phyloP scores from a whole-genome alignment of 2,113 vertebrate genomes.

The Crotophaga sulcirostris region DNA sequence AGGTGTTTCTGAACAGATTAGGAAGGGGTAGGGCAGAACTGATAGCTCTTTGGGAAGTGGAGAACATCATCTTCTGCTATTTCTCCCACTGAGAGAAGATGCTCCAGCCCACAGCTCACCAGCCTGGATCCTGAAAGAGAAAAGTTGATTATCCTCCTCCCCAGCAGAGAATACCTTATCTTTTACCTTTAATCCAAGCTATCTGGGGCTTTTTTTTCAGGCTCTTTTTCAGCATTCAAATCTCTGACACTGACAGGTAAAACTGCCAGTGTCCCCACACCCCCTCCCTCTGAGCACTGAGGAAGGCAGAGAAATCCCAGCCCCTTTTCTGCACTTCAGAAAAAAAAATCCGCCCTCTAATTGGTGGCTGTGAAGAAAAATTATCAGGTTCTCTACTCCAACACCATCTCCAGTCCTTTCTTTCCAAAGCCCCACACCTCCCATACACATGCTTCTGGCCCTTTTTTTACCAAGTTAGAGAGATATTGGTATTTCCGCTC shows the following conservation, averaged over 20 bases:
- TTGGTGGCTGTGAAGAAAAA: background rate
- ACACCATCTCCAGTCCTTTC: background rate
- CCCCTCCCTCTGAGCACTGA: background rate
- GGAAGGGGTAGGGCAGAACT: background rate
- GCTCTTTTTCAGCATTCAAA: background rate
- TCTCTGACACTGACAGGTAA: background rate
- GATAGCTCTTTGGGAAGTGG: background rate
- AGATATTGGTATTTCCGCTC: background rate
- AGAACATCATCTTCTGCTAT: background rate
- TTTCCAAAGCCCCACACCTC: background rate
- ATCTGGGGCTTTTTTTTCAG: background rate
- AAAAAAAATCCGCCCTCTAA: background rate
- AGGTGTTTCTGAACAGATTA: background rate
- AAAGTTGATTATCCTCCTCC: background rate
- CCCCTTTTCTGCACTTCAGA: background rate
- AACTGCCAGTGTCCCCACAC: background rate
- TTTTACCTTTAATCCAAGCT: background rate
- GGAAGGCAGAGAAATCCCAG: background rate
- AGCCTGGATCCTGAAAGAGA: background rate
- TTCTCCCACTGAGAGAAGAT: background rate
- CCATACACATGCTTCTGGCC: background rate
- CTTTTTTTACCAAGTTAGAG: background rate
- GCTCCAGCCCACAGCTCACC: background rate
- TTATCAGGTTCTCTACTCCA: background rate
- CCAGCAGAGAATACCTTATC: too few relatives aligned